Base-by-base conservation (phyloP, 2,888 invertebrate species). In the Nyleta sp. region DNA sequence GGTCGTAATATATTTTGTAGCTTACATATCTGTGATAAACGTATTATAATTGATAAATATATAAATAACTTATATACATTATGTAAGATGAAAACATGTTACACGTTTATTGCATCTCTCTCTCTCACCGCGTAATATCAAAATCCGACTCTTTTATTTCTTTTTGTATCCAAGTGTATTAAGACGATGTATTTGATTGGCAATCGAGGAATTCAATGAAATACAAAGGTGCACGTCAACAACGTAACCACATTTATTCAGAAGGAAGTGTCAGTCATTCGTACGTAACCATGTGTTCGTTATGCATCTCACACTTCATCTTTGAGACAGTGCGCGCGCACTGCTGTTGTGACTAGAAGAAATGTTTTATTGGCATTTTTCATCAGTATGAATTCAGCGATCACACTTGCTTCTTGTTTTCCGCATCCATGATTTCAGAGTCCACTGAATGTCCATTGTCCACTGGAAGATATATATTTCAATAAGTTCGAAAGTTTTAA, bases 1-100 rank as follows among this genome's bases (percentile, higher is more conserved):
- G 85, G 84, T 85, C 81, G 81, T 88, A 86, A 82, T 84, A 84
- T 89, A 87, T 86, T 88, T 88, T 90, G 86, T 90, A 89, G 88
- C 84, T 89, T 89, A 89, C 87, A 86, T 89, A 89, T 90, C 89
- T 90, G 90, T 90, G 90, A 90, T 90, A 90, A 87, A 85, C 86
- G 86, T 89, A 88, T 86, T 87, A 87, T 87, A 76, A 80, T 78
- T 64, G 70, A 81, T 73, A 72, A 71, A 55, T 72, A 74, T 80
- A 81, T 75, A 80, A 77, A 74, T 81, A 78, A 76, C 62, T 76
- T 73, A 72, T 65, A 65, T 55, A 59, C 33, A 68, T 76, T 11
- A 18, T 18, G 13, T 8, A 15, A 64, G 10, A 53, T 8, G 13
- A 52, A 5, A 15, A 42, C n/a, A n/a, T n/a, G 7, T 28, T 28